phyloP scores from a whole-genome alignment of 1,140 invertebrate species.

The Halyomorpha halys region DNA sequence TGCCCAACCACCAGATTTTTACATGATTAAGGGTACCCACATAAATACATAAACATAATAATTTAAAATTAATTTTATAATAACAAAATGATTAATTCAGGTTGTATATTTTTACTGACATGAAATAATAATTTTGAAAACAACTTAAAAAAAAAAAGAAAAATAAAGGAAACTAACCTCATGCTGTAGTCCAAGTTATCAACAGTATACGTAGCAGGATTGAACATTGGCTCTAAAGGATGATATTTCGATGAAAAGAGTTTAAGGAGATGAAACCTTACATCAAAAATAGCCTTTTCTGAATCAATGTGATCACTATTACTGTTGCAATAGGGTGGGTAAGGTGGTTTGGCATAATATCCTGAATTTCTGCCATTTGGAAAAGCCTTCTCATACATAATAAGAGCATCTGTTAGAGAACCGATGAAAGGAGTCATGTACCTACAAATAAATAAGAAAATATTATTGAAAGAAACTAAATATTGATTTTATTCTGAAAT shows the following conservation, averaged over 20 bases:
- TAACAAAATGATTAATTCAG: no score
- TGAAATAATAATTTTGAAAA: no score
- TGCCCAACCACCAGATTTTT: no score
- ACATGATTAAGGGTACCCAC: no score
- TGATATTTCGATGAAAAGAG: constrained; percentile 54
- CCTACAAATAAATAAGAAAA: constrained; percentile 35
- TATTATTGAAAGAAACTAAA: no score
- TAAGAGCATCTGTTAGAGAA: constrained; percentile 55
- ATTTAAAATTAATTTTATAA: no score
- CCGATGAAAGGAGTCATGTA: constrained; percentile 52
- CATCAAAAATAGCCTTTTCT: constrained; percentile 46
- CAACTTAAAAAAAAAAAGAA: no score
- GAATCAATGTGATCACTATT: constrained; percentile 23
- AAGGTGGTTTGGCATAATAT: constrained; percentile 43
- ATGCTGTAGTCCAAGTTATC: constrained; percentile 75
- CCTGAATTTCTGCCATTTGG: constrained; percentile 37
- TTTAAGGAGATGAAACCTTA: constrained; percentile 74
- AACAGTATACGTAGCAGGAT: constrained; percentile 63
- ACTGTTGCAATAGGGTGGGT: constrained; percentile 42
- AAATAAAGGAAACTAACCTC: constrained; percentile 38
- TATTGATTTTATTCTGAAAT: no score
- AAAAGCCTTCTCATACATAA: constrained; percentile 55
- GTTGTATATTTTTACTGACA: no score
- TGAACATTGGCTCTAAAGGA: constrained; percentile 55
- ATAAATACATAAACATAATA: no score